Conservation (phyloP, 1,140 invertebrate genomes). For the Drosophila sp. region DNA sequence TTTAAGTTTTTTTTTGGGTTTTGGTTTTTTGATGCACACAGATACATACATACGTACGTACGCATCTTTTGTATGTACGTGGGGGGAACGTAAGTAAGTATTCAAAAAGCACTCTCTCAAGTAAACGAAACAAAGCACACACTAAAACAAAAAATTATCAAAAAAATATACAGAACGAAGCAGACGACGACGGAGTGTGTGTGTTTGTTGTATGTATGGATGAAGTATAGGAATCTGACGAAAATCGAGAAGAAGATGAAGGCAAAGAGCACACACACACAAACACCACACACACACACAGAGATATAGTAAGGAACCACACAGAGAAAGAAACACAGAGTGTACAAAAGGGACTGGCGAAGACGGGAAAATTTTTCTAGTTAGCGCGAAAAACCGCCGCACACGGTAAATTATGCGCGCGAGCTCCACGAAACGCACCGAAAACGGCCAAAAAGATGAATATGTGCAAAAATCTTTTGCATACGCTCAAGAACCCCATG, state of each 20-base stretch:
- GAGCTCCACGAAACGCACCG: constrained; percentile 82
- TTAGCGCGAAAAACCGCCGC: constrained; percentile 68
- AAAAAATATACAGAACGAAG: constrained; percentile 17
- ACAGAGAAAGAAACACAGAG: constrained; percentile 31
- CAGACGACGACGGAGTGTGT: neutral
- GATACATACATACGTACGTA: neutral
- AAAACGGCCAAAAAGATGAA: constrained; percentile 83
- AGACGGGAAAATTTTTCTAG: constrained; percentile 41
- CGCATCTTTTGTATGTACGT: too few relatives aligned
- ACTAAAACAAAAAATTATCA: constrained; percentile 40
- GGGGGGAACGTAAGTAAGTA: constrained; percentile 8
- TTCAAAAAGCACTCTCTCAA: constrained; percentile 1
- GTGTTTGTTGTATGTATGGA: constrained; percentile 25
- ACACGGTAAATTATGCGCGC: constrained; percentile 47
- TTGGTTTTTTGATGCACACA: neutral
- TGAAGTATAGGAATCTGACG: constrained; percentile 56
- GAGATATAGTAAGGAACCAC: constrained; percentile 30
- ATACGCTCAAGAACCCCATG: constrained; percentile 82
- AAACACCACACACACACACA: too few relatives aligned
- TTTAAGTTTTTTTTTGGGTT: neutral
- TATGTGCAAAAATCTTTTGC: constrained; percentile 83
- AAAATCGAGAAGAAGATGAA: constrained; percentile 26
- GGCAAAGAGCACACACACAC: constrained; percentile 25
- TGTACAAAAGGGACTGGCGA: constrained; percentile 12
- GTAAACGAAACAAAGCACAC: constrained; percentile 43